Evolutionary conservation across 2,888 invertebrate species (phyloP).

Genomic region (Acleris emargana): DNA sequence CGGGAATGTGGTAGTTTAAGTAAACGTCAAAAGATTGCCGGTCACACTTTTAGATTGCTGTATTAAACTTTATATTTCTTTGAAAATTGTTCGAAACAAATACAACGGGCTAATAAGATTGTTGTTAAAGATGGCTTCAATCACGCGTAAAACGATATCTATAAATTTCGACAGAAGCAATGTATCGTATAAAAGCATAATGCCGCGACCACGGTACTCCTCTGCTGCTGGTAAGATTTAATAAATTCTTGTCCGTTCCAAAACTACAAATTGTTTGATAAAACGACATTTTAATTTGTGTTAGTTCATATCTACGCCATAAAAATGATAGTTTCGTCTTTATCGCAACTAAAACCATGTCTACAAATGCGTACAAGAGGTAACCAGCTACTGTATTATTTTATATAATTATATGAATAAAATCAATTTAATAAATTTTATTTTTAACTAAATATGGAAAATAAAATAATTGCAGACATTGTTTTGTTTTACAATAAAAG

Average conservation of each 20-base stretch:
- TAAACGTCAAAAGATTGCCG: background rate
- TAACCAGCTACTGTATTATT: too few relatives aligned
- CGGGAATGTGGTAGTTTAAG: constrained; percentile 10
- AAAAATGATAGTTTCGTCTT: too few relatives aligned
- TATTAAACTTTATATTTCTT: background rate
- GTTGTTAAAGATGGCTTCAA: constrained; percentile 13
- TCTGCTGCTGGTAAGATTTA: constrained; percentile 8
- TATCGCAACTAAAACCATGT: too few relatives aligned
- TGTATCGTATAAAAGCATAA: constrained; percentile 5
- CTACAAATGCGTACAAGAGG: too few relatives aligned
- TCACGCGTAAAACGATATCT: constrained; percentile 21
- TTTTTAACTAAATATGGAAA: too few relatives aligned
- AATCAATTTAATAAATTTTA: too few relatives aligned
- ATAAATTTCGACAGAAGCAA: constrained; percentile 29
- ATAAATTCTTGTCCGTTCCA: background rate
- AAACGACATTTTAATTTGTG: too few relatives aligned
- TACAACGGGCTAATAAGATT: background rate
- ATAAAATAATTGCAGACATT: too few relatives aligned
- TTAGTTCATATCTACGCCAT: too few relatives aligned
- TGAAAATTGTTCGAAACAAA: background rate
- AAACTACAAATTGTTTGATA: background rate
- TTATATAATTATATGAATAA: too few relatives aligned
- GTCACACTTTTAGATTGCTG: too few relatives aligned
- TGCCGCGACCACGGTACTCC: constrained; percentile 10
- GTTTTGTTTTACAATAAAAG: too few relatives aligned